Evolutionary conservation across 2,888 invertebrate species (phyloP).

Genomic region (Ophion obscuratus): DNA sequence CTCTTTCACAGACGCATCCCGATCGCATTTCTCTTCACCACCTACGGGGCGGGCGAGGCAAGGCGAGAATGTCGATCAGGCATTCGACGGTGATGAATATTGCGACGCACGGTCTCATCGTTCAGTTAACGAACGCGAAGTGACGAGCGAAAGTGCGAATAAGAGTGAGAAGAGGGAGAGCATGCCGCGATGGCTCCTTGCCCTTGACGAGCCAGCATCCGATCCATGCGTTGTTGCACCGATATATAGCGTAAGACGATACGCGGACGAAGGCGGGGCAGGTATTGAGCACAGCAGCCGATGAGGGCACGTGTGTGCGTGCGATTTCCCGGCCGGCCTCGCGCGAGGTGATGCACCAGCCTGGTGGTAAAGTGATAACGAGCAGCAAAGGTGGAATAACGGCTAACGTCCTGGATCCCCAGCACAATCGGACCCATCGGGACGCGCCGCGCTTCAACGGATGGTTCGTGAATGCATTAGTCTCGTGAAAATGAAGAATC

Average conservation of each 20-base stretch:
- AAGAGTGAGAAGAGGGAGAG: slow-evolving; percentile 51
- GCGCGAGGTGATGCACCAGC: slow-evolving; percentile 76
- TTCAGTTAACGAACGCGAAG: slow-evolving; percentile 41
- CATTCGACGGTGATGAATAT: slow-evolving; percentile 32
- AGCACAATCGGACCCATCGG: slow-evolving; percentile 54
- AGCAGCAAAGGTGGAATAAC: slow-evolving; percentile 60
- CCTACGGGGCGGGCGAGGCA: background rate
- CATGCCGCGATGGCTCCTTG: slow-evolving; percentile 77
- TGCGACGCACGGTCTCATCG: slow-evolving; percentile 29
- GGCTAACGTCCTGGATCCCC: slow-evolving; percentile 61
- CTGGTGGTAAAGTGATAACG: slow-evolving; percentile 73
- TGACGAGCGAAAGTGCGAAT: slow-evolving; percentile 51
- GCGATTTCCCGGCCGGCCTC: slow-evolving; percentile 55
- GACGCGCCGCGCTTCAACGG: slow-evolving; percentile 66
- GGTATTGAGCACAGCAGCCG: slow-evolving; percentile 36
- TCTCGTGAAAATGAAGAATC: background rate
- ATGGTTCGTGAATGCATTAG: slow-evolving; percentile 57
- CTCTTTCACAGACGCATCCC: background rate
- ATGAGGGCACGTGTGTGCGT: slow-evolving; percentile 64
- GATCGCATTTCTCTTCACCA: background rate
- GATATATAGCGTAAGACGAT: slow-evolving; percentile 50
- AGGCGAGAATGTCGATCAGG: slow-evolving; percentile 35
- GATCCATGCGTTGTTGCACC: slow-evolving; percentile 71
- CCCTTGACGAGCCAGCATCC: slow-evolving; percentile 78
- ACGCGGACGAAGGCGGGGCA: slow-evolving; percentile 54